Conservation (phyloP, 2,888 invertebrate genomes). For the Tiphia femorata region DNA sequence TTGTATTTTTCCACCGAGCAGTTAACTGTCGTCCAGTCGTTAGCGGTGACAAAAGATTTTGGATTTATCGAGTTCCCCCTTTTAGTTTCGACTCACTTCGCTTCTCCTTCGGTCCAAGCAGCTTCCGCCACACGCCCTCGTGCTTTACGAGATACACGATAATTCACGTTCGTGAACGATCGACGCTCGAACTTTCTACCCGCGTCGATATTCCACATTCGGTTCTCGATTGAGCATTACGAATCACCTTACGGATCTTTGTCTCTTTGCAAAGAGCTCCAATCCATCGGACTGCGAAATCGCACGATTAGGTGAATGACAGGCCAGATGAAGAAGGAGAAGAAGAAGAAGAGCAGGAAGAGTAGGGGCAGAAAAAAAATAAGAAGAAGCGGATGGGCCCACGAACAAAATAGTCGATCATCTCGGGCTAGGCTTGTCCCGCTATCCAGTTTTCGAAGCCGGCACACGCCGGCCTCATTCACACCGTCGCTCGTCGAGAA, state of each 20-base stretch:
- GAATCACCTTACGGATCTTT: background rate
- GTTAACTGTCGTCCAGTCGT: conserved; percentile 49
- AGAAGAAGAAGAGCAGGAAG: too few relatives aligned
- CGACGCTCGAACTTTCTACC: background rate
- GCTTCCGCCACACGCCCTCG: conserved; percentile 3
- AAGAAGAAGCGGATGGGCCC: background rate
- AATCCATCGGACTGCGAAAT: too few relatives aligned
- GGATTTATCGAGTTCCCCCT: conserved; percentile 48
- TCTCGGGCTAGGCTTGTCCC: background rate
- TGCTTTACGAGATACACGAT: background rate
- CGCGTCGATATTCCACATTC: background rate
- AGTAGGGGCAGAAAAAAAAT: too few relatives aligned
- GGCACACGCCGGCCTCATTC: background rate
- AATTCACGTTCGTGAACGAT: conserved; percentile 33
- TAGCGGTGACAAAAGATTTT: conserved; percentile 47
- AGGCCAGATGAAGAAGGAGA: too few relatives aligned
- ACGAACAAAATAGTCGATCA: background rate
- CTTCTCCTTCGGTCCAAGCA: conserved; percentile 7
- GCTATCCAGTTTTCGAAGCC: background rate
- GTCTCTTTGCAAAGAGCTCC: too few relatives aligned
- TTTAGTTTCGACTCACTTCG: too few relatives aligned
- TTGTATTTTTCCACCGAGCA: conserved; percentile 44
- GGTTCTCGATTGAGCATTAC: background rate
- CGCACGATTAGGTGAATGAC: too few relatives aligned
- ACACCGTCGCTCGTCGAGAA: background rate